A percentile compares a stretch with the other conserved stretches of the same genome.
Evolutionary conservation across 2,888 invertebrate species (phyloP).

Genomic region (Rapana venosa): DNA sequence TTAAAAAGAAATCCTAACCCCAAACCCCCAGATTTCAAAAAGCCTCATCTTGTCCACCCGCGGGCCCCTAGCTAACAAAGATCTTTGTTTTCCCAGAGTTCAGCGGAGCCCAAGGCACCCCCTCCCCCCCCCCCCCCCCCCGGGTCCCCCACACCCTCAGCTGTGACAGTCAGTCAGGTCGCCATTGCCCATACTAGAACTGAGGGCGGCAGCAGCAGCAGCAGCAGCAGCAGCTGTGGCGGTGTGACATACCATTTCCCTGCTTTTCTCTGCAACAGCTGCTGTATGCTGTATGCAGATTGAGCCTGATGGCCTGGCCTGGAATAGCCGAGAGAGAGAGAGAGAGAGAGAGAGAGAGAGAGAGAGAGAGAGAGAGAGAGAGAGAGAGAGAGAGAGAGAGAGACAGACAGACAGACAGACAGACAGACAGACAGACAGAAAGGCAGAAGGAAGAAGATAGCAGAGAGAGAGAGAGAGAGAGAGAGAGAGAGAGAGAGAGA

Average conservation of each 20-base stretch:
- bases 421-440: background rate
- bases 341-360: background rate
- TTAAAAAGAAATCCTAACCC: no score
- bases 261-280: background rate
- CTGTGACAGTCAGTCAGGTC: no score
- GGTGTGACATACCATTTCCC: no score
- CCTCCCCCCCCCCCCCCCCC: no score
- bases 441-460: background rate
- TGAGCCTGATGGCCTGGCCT: background rate
- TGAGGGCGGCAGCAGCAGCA: background rate
- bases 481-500: background rate
- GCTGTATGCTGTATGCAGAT: background rate
- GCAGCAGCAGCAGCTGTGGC: background rate
- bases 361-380: slow-evolving; percentile 8
- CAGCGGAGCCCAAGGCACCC: no score
- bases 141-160: no score
- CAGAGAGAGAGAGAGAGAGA: background rate
- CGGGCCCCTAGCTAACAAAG: no score
- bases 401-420: background rate
- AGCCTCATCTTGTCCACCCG: no score
- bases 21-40: no score
- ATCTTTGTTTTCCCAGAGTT: no score
- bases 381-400: background rate
- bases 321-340: background rate
- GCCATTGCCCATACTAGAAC: no score